Percentiles rank a stretch among this genome's conserved stretches.
phyloP scores from a whole-genome alignment of 2,113 vertebrate species.

The Pseudolaguvia tuberculata region DNA sequence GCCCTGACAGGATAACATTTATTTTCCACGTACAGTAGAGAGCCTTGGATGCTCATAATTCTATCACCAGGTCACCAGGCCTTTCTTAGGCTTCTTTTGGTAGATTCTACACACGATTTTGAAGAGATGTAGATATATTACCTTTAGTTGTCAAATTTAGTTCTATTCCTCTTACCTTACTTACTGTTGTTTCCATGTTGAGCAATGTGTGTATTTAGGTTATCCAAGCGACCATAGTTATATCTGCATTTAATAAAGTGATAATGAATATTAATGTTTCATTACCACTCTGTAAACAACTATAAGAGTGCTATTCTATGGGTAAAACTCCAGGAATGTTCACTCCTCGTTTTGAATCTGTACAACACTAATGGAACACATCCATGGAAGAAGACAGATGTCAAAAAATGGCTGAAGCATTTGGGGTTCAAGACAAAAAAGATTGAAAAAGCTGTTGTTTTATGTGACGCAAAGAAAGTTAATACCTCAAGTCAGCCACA shows the following conservation, averaged over 20 bases:
- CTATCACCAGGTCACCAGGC: no score
- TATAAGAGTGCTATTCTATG: neutral
- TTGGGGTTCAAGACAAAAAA: neutral
- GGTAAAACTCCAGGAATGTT: neutral
- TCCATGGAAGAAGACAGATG: neutral
- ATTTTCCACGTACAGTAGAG: no score
- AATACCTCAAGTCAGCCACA: neutral
- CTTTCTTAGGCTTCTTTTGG: no score
- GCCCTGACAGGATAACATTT: no score
- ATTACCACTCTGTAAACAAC: neutral
- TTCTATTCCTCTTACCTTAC: no score
- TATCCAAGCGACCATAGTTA: neutral
- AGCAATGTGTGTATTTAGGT: neutral
- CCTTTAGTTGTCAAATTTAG: no score
- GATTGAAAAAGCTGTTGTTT: neutral
- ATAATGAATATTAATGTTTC: no score
- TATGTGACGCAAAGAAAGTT: neutral
- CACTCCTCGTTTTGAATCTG: neutral
- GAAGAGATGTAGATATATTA: no score
- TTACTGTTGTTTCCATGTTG: no score
- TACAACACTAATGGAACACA: neutral
- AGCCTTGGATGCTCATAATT: no score
- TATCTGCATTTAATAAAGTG: no score
- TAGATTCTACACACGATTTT: no score
- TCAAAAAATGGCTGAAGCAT: neutral